These are phyloP conservation scores for Conus betulinus DNA, from an alignment of 1,140 invertebrate genomes.

Conservation along the genomic window DNA sequence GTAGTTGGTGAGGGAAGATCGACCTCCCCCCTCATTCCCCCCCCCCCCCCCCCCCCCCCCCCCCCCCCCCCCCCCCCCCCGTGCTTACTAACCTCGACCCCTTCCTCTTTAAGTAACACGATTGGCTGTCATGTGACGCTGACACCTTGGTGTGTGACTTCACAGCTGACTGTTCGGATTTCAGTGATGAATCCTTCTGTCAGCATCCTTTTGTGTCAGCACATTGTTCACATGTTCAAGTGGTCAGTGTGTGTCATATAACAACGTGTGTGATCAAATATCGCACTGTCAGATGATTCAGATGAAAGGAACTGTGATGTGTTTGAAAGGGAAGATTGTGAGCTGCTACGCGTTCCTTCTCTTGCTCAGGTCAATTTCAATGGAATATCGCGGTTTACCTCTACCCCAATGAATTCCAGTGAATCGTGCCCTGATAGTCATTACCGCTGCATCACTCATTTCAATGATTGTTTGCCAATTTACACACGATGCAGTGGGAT, in stretches of 20 bases:
- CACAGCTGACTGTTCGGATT: not conserved
- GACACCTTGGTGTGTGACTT: not conserved
- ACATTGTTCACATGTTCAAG: not conserved
- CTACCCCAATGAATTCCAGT: not conserved
- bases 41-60: too few relatives aligned
- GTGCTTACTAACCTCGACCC: too few relatives aligned
- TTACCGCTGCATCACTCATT: not conserved
- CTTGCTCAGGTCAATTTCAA: not conserved
- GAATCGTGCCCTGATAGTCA: not conserved
- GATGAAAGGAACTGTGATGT: not conserved
- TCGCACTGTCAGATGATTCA: not conserved
- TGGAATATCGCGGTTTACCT: not conserved
- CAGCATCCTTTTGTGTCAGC: not conserved
- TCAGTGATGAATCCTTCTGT: not conserved
- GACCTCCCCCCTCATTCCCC: too few relatives aligned
- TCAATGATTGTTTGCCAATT: not conserved
- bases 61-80: too few relatives aligned
- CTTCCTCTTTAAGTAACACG: too few relatives aligned
- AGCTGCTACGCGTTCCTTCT: not conserved
- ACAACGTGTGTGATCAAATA: not conserved
- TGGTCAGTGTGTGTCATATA: not conserved
- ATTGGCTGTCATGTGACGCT: too few relatives aligned
- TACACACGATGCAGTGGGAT: slow-evolving; percentile 20
- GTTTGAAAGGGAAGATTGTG: not conserved
- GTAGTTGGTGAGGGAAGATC: too few relatives aligned